Conservation (phyloP, 1,140 invertebrate genomes). For the Hirudo medicinalis region DNA sequence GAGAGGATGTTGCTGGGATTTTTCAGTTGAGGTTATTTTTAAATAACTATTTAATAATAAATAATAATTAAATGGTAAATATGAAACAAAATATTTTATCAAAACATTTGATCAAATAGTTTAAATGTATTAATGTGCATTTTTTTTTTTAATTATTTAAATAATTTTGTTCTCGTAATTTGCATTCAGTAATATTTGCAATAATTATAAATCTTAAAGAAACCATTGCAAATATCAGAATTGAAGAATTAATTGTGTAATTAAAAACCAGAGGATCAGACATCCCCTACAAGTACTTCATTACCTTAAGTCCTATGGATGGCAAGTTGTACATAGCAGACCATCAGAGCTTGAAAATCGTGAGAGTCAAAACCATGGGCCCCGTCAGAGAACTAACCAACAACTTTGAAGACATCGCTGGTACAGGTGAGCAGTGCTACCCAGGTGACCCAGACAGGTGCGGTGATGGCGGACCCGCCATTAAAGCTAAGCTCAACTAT, state of each 20-base stretch:
- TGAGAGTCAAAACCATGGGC: slow-evolving; percentile 59
- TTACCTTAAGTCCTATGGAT: slow-evolving; percentile 80
- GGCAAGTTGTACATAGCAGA: slow-evolving; percentile 84
- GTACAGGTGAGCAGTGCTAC: slow-evolving; percentile 78
- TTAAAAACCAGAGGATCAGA: slow-evolving; percentile 58
- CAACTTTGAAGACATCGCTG: slow-evolving; percentile 87
- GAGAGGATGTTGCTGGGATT: slow-evolving; percentile 58
- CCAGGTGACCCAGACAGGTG: slow-evolving; percentile 89
- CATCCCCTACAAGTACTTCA: slow-evolving; percentile 86
- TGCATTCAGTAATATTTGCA: too few species aligned
- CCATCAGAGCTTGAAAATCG: slow-evolving; percentile 82
- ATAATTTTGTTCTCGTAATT: too few species aligned
- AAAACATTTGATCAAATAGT: too few species aligned
- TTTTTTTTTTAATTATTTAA: too few species aligned
- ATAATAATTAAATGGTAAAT: too few species aligned
- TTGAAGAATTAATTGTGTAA: slow-evolving; percentile 24
- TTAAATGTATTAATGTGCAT: not conserved
- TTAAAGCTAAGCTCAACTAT: slow-evolving; percentile 81
- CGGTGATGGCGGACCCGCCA: slow-evolving; percentile 76
- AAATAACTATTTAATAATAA: too few species aligned
- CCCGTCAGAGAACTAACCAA: slow-evolving; percentile 62
- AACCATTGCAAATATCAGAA: not conserved
- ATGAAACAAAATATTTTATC: too few species aligned
- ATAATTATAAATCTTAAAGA: not conserved
- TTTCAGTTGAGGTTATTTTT: slow-evolving; percentile 64